phyloP scores from a whole-genome alignment of 2,797 vertebrate genomes.

The Cossypha niveicapilla region DNA sequence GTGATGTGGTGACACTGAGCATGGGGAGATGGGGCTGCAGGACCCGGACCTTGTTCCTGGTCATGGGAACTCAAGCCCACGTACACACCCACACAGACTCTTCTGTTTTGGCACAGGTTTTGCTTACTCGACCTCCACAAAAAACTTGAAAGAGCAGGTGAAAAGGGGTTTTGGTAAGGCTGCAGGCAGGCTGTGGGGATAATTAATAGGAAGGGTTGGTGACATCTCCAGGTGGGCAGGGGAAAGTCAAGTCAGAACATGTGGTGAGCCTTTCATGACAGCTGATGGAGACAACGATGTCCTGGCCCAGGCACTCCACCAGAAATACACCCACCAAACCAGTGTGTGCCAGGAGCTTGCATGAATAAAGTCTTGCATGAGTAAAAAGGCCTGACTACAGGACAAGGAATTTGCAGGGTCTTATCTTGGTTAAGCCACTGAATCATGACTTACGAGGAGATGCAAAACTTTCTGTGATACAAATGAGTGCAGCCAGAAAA shows the following conservation, averaged over 20 bases:
- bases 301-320: not conserved
- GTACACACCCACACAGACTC: not conserved
- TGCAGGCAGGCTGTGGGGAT: not conserved
- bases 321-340: not conserved
- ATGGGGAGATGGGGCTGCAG: not conserved
- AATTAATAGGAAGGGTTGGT: conserved; percentile 37
- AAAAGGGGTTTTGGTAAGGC: conserved; percentile 15
- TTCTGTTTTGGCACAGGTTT: not conserved
- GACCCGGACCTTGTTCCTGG: not conserved
- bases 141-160: conserved; percentile 22
- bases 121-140: not conserved
- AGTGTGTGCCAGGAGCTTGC: not conserved
- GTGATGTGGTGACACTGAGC: not conserved
- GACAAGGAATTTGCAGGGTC: not conserved
- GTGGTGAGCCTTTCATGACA: not conserved
- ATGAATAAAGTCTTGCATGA: not conserved
- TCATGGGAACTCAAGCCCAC: not conserved
- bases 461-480: not conserved
- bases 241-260: conserved; percentile 12
- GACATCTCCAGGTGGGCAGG: conserved; percentile 28
- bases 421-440: not conserved
- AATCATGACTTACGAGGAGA: not conserved
- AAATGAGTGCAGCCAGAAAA: not conserved
- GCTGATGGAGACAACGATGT: not conserved
- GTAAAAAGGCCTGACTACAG: not conserved